These are phyloP conservation scores for Solenodon paradoxus DNA, from an alignment of 2,113 vertebrate species.

Conservation along the genomic window DNA sequence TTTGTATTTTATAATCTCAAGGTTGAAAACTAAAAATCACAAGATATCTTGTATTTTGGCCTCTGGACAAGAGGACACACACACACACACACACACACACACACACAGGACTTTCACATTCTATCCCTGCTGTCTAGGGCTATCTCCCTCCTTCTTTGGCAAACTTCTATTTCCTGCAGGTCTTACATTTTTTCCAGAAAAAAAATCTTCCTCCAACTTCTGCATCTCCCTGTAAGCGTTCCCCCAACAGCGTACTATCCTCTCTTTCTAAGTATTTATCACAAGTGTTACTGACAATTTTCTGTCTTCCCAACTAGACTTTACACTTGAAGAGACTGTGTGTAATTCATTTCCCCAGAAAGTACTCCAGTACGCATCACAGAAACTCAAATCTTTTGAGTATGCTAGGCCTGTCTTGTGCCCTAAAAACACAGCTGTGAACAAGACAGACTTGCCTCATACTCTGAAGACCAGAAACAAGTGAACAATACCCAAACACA, in stretches of 20 bases:
- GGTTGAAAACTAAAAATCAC: conserved; percentile 1
- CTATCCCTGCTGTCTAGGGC: neutral
- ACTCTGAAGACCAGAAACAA: neutral
- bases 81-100: neutral
- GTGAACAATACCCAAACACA: neutral
- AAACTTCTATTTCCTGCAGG: neutral
- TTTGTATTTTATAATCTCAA: neutral
- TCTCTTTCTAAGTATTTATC: neutral
- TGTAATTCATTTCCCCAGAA: neutral
- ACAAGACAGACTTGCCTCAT: neutral
- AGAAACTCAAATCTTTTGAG: neutral
- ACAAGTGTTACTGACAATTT: neutral
- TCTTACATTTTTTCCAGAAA: neutral
- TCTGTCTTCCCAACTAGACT: neutral
- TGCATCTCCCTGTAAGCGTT: neutral
- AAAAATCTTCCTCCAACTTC: neutral
- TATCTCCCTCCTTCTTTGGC: neutral
- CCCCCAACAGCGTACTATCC: neutral
- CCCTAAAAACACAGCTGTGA: neutral
- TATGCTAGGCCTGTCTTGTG: neutral
- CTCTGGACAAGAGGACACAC: neutral
- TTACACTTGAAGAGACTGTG: neutral
- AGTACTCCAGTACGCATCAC: neutral
- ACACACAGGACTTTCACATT: neutral
- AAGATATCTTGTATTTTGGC: too few relatives aligned